Evolutionary conservation across 2,888 invertebrate genomes (phyloP).

Genomic region (Cerastoderma edule): DNA sequence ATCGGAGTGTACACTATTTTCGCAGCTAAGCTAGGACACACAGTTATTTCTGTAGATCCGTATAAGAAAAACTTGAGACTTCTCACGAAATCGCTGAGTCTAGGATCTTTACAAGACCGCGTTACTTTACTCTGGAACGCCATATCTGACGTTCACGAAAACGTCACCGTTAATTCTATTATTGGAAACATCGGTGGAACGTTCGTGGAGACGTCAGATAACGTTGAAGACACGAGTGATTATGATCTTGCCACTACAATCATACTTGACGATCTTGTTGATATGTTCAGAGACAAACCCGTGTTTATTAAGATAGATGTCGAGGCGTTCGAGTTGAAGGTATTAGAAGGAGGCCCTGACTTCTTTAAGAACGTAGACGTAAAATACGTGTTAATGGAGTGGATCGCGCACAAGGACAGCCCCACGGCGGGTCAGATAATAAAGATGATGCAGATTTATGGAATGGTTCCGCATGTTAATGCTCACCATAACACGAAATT

Average conservation of each 20-base stretch:
- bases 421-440: slow-evolving; percentile 61
- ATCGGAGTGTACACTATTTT: slow-evolving; percentile 68
- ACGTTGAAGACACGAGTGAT: slow-evolving; percentile 4
- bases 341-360: slow-evolving; percentile 57
- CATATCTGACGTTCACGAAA: slow-evolving; percentile 62
- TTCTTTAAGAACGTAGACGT: slow-evolving; percentile 71
- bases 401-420: slow-evolving; percentile 66
- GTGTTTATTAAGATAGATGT: slow-evolving; percentile 76
- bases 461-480: slow-evolving; percentile 66
- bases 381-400: slow-evolving; percentile 72
- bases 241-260: slow-evolving; percentile 57
- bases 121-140: slow-evolving; percentile 70
- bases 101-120: slow-evolving; percentile 51
- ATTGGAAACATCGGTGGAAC: slow-evolving; percentile 69
- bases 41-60: slow-evolving; percentile 65
- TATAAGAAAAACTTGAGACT: slow-evolving; percentile 55
- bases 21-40: slow-evolving; percentile 60
- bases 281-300: slow-evolving; percentile 46
- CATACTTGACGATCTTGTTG: slow-evolving; percentile 67
- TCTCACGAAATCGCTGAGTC: slow-evolving; percentile 60
- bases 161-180: slow-evolving; percentile 59
- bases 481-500: slow-evolving; percentile 52
- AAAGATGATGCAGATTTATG: slow-evolving; percentile 59
- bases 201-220: slow-evolving; percentile 50
- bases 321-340: slow-evolving; percentile 71